phyloP scores from a whole-genome alignment of 2,797 vertebrate species.

The Natrix natrix region DNA sequence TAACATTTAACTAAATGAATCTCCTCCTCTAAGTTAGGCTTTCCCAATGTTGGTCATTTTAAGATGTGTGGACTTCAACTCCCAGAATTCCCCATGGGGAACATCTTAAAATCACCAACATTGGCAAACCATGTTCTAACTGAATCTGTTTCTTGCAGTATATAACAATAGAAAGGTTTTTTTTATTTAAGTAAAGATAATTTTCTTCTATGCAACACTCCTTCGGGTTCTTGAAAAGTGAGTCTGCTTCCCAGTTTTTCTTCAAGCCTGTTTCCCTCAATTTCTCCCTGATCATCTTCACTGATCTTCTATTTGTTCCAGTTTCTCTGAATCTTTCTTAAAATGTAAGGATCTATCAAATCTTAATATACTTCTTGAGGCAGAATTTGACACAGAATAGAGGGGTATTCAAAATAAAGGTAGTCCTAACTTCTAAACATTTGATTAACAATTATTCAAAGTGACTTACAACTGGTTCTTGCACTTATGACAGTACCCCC shows the following conservation, averaged over 20 bases:
- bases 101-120: neutral
- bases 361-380: neutral
- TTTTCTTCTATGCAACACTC: neutral
- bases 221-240: neutral
- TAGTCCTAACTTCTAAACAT: too few species aligned
- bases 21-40: neutral
- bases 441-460: too few species aligned
- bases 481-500: too few species aligned
- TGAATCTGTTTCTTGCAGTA: neutral
- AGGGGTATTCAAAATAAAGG: too few species aligned
- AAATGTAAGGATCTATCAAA: neutral
- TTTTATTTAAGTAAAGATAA: neutral
- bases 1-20: neutral
- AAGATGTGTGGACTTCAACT: neutral
- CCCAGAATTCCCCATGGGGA: neutral
- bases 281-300: neutral
- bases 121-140: neutral
- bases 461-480: too few species aligned
- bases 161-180: neutral
- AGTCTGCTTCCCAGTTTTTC: neutral
- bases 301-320: neutral
- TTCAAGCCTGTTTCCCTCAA: neutral
- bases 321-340: neutral
- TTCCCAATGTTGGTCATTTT: neutral
- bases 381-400: neutral